A percentile compares a stretch with the other conserved stretches of the same genome.
Evolutionary conservation across 2,797 vertebrate genomes (phyloP).

Genomic region (Acanthopagrus latus): DNA sequence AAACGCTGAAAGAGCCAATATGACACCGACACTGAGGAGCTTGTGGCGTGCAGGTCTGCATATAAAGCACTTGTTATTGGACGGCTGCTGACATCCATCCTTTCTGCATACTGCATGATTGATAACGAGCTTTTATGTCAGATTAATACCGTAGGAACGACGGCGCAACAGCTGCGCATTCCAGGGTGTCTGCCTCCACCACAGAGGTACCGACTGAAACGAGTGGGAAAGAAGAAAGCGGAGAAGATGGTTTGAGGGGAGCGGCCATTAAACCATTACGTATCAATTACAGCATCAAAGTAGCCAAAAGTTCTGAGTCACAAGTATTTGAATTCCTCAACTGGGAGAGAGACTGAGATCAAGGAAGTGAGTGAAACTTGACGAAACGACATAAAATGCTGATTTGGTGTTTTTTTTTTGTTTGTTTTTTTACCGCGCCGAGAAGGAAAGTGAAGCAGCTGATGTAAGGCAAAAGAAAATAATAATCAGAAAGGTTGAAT

Average conservation of each 20-base stretch:
- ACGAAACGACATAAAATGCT: neutral
- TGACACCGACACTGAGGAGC: neutral
- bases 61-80: neutral
- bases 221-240: constrained; percentile 50
- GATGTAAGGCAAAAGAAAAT: neutral
- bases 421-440: neutral
- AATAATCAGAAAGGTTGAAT: neutral
- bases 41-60: neutral
- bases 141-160: constrained; percentile 28
- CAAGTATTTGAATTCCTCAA: constrained; percentile 44
- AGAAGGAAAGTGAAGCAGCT: neutral
- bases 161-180: constrained; percentile 72
- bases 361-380: constrained; percentile 20
- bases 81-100: neutral
- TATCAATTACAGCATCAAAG: constrained; percentile 69
- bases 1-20: neutral
- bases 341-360: constrained; percentile 17
- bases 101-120: neutral
- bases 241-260: constrained; percentile 55
- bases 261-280: constrained; percentile 37
- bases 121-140: constrained; percentile 31
- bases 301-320: constrained; percentile 43
- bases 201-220: constrained; percentile 53
- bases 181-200: constrained; percentile 69
- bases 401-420: constrained; percentile 8